Evolutionary conservation across 1,140 invertebrate species (phyloP), one percentile per base, ranked within the genome.

Genomic region (Drosophila triauraria): DNA sequence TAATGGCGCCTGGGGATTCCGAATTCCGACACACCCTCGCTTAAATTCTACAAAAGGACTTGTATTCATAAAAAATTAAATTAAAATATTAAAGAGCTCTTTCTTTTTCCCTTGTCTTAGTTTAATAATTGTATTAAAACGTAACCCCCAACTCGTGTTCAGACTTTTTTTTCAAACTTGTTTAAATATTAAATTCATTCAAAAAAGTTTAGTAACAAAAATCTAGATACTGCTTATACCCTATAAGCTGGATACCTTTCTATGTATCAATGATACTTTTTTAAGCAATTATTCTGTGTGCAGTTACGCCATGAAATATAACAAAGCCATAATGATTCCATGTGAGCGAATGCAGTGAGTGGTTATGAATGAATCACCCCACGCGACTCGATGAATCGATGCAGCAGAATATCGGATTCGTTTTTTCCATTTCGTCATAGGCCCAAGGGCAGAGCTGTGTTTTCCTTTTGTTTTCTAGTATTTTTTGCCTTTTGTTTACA

Each of bases 401-500:
- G 75, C 74, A 74, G 40, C 58, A 40, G 30, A 68, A 30, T 50
- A 59, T 71, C 46, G 68, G 27, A 60, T 60, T 50, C 23, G 46
- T 23, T 43, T 43, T 59, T 48, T 40, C n/a, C 40, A 74, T 75
- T 54, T 54, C 70, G 71, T 56, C 70, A 75, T 75, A 30, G 70
- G 42, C 58, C 58, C 58, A 53, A 68, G 54, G 71, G 54, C 35
- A 61, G 32, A 58, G 62, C 30, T 47, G n/a, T 43, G 47, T 60
- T 57, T 65, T 51, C 46, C 53, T 44, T 35, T 54, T 50, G 27
- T 70, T 51, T 35, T 50, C 48, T 7, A 54, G 50, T 38, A 23
- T 10, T 48, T 15, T 61, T 48, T 63, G 32, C 63, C 58, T 38
- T 54, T 84, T 87, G 80, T 87, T 87, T 87, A 78, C 60, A 76